phyloP scores from a whole-genome alignment of 2,797 vertebrate genomes.

The Bradypodion pumilum region DNA sequence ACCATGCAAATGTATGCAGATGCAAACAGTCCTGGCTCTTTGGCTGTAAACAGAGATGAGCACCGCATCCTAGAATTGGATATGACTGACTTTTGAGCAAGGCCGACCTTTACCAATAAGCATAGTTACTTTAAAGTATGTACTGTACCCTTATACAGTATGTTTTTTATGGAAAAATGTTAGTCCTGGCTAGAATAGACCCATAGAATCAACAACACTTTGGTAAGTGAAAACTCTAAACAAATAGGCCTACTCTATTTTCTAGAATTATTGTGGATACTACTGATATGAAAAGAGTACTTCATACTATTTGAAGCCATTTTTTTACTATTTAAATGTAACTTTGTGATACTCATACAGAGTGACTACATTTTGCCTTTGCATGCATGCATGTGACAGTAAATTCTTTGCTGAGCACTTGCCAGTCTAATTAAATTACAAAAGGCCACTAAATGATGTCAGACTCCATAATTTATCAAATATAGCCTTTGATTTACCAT shows the following conservation, averaged over 20 bases:
- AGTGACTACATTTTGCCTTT: not conserved
- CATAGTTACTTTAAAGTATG: not conserved
- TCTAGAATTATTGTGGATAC: constrained; percentile 20
- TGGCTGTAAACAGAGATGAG: too few species aligned
- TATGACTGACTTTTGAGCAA: too few species aligned
- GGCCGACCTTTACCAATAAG: too few species aligned
- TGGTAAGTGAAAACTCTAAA: too few species aligned
- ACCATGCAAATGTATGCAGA: too few species aligned
- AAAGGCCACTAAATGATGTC: not conserved
- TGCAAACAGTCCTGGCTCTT: too few species aligned
- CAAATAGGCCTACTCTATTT: not conserved
- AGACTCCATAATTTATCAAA: not conserved
- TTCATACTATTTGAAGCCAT: not conserved
- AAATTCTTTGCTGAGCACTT: not conserved
- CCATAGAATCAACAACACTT: too few species aligned
- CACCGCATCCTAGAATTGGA: too few species aligned
- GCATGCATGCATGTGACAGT: not conserved
- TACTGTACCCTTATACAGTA: too few species aligned
- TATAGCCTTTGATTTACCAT: not conserved
- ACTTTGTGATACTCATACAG: not conserved
- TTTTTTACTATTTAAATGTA: not conserved
- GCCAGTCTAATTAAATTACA: not conserved
- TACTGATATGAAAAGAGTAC: not conserved
- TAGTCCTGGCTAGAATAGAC: too few species aligned
- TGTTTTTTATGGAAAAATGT: too few species aligned